Conservation (phyloP, 2,797 vertebrate species). For the Myotis vivesi region DNA sequence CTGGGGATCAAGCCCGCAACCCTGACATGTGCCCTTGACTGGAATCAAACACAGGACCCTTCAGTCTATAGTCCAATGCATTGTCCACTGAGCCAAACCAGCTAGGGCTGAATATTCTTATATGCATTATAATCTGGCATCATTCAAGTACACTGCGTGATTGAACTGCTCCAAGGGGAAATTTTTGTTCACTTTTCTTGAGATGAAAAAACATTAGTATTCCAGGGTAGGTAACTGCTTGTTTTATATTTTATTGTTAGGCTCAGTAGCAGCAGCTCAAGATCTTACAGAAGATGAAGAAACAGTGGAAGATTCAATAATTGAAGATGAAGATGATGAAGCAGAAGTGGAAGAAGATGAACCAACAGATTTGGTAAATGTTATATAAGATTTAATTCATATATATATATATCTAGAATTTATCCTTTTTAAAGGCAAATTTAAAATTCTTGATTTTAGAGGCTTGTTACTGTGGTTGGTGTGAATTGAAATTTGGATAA, state of each 20-base stretch:
- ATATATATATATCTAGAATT: conserved; percentile 31
- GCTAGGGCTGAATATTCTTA: neutral
- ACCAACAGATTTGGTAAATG: conserved; percentile 91
- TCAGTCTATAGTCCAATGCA: too few species aligned
- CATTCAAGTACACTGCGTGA: neutral
- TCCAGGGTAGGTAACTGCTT: neutral
- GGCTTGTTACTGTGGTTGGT: neutral
- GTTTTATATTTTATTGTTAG: conserved; percentile 43
- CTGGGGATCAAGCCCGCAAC: too few species aligned
- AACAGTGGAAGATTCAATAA: conserved; percentile 91
- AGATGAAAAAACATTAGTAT: neutral
- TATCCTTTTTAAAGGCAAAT: conserved; percentile 33
- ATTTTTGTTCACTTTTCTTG: neutral
- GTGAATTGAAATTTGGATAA: conserved; percentile 1
- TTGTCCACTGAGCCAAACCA: too few species aligned
- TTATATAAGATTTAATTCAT: neutral
- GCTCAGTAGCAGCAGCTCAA: conserved; percentile 87
- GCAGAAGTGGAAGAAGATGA: conserved; percentile 98
- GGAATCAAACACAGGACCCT: too few species aligned
- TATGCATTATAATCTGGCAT: neutral
- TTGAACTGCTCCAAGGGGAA: neutral
- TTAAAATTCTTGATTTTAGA: neutral
- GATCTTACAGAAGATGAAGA: conserved; percentile 97
- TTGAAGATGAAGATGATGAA: conserved; percentile 98
- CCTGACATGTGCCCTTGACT: too few species aligned